These are phyloP conservation scores for Pyralis farinalis DNA, from an alignment of 2,888 invertebrate species.

Conservation along the genomic window DNA sequence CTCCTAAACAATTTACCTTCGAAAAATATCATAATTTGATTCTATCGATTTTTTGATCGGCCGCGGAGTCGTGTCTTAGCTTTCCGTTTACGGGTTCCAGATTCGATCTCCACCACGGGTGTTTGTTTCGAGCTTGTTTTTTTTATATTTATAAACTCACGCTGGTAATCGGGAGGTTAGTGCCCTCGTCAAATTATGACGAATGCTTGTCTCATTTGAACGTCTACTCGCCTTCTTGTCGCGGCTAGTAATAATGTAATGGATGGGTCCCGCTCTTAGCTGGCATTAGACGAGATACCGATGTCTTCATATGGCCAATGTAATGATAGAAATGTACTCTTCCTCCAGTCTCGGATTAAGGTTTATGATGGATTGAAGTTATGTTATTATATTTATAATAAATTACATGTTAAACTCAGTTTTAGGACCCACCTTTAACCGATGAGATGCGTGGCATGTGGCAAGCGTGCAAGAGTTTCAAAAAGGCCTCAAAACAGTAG, in stretches of 20 bases:
- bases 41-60: slow-evolving; percentile 1
- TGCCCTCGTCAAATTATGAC: slow-evolving; percentile 12
- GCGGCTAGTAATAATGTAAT: neutral
- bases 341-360: neutral
- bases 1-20: slow-evolving; percentile 47
- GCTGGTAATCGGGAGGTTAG: slow-evolving; percentile 9
- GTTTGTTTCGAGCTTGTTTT: slow-evolving; percentile 10
- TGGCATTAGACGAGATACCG: slow-evolving; percentile 2
- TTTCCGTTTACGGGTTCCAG: slow-evolving; percentile 6
- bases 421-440: too few relatives aligned
- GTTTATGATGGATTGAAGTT: neutral
- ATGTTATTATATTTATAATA: too few relatives aligned
- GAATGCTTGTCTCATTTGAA: slow-evolving; percentile 11
- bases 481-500: too few relatives aligned
- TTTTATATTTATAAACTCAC: slow-evolving; percentile 4
- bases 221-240: slow-evolving; percentile 8
- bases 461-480: too few relatives aligned
- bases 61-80: neutral
- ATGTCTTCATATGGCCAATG: slow-evolving; percentile 5
- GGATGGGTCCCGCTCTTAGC: slow-evolving; percentile 4
- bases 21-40: slow-evolving; percentile 1
- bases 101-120: slow-evolving; percentile 10
- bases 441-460: too few relatives aligned
- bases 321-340: neutral
- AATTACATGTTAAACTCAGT: too few relatives aligned